Percentiles rank a stretch among this genome's conserved stretches.
phyloP scores from a whole-genome alignment of 1,140 invertebrate genomes.

The Hylaeus anthracinus region DNA sequence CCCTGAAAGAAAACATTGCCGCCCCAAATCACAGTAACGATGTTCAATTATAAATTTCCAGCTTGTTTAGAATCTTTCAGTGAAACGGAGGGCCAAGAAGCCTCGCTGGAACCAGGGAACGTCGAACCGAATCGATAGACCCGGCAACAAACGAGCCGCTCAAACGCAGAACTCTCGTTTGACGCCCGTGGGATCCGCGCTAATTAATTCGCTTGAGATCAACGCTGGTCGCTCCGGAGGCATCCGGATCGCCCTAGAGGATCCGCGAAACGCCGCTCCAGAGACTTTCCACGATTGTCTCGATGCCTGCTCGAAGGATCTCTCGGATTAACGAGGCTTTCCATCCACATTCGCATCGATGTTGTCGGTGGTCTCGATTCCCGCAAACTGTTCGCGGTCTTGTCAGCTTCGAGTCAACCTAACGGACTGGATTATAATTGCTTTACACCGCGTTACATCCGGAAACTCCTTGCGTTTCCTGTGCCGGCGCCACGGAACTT shows the following conservation, averaged over 20 bases:
- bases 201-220: slow-evolving; percentile 16
- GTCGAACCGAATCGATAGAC: background rate
- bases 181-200: background rate
- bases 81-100: background rate
- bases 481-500: background rate
- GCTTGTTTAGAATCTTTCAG: background rate
- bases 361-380: background rate
- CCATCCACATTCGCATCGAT: background rate
- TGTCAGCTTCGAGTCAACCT: background rate
- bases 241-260: background rate
- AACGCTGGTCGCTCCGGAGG: background rate
- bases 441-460: slow-evolving; percentile 25
- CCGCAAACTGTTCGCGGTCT: slow-evolving; percentile 19
- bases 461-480: slow-evolving; percentile 10
- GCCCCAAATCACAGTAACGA: background rate
- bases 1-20: background rate
- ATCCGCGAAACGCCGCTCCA: background rate
- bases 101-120: background rate
- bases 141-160: background rate
- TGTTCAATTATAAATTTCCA: slow-evolving; percentile 1
- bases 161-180: background rate
- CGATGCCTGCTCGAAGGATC: background rate
- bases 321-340: background rate
- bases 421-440: slow-evolving; percentile 22
- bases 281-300: slow-evolving; percentile 10